Conservation (phyloP, 2,888 invertebrate genomes). For the Leucophora obtusa region DNA sequence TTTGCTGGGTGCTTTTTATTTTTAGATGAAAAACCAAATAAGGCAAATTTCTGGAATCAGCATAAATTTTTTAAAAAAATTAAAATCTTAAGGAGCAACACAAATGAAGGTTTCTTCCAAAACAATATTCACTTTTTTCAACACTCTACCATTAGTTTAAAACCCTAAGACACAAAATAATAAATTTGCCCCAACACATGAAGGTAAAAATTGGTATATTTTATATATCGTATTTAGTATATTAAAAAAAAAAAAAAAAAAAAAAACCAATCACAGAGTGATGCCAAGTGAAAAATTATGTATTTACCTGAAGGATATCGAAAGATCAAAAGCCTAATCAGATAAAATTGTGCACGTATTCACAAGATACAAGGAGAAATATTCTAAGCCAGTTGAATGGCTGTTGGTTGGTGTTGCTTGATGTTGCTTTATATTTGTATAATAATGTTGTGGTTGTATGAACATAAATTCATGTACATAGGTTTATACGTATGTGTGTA, state of each 20-base stretch:
- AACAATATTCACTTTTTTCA: conserved; percentile 33
- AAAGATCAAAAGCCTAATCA: conserved; percentile 65
- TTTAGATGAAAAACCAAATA: no score
- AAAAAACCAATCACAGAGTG: conserved; percentile 63
- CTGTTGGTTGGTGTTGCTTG: background rate
- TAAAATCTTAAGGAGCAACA: conserved; percentile 30
- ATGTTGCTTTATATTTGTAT: background rate
- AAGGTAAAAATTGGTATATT: background rate
- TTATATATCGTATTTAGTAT: background rate
- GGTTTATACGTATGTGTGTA: background rate
- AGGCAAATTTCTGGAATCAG: conserved; percentile 30
- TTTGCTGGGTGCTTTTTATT: no score
- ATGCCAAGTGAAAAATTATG: conserved; percentile 65
- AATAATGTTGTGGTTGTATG: no score
- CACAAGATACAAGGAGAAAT: conserved; percentile 28
- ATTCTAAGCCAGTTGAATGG: conserved; percentile 27
- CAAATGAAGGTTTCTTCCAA: conserved; percentile 37
- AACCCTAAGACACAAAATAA: background rate
- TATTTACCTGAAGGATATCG: conserved; percentile 65
- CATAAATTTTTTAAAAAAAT: conserved; percentile 14
- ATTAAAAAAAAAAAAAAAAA: conserved; percentile 8
- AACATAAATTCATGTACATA: background rate
- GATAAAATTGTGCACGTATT: conserved; percentile 57
- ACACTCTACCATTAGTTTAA: conserved; percentile 2
- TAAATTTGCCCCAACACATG: background rate